Evolutionary conservation across 2,888 invertebrate genomes (phyloP), one percentile per base, ranked within the genome.

Genomic region (Andricus curvator): DNA sequence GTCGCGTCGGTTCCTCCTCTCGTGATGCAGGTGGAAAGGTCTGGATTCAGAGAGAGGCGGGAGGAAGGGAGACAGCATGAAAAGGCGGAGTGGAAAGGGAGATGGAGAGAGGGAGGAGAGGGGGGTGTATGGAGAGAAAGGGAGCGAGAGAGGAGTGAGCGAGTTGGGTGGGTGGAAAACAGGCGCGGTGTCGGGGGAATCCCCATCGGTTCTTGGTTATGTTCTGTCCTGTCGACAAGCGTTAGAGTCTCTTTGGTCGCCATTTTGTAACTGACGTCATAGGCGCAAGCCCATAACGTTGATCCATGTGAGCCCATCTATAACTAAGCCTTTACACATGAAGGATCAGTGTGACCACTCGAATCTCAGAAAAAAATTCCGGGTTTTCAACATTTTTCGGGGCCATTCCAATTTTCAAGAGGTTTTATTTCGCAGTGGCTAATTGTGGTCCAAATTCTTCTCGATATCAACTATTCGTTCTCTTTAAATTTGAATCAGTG

Each of bases 231-330:
- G 41, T 62, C 56, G 20, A 77, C 77, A 20, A 25, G 77, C 77
- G 64, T 77, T 77, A 77, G 77, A 64, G 25, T 77, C 77, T 77
- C 77, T 64, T 62, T 41, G 15, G 77, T 17, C 77, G 77, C 77
- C 77, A 77, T 77, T 77, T 77, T 77, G 77, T 77, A 41, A 4
- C 29, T 77, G 56, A 60, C 25, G 33, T 60, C 41, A 48, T 41
- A 74, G 44, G 29, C 48, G 22, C 74, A 29, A 66, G 66, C 66
- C 17, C 20, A 65, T 1, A 4, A 33, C 17, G 33, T 15, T 48
- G 15, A 48, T 48, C 17, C 44, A 15, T 4, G 17, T 48, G 44
- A 44, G 11, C 13, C 13, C 11, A 41, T 33, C 33, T n/a, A n/a
- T 33, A 33, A 33, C 33, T 33, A 33, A 33, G 5, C 33, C 33